A percentile compares a stretch with the other conserved stretches of the same genome.
phyloP scores from a whole-genome alignment of 2,888 invertebrate species.

The Caenorhabditis plicata region DNA sequence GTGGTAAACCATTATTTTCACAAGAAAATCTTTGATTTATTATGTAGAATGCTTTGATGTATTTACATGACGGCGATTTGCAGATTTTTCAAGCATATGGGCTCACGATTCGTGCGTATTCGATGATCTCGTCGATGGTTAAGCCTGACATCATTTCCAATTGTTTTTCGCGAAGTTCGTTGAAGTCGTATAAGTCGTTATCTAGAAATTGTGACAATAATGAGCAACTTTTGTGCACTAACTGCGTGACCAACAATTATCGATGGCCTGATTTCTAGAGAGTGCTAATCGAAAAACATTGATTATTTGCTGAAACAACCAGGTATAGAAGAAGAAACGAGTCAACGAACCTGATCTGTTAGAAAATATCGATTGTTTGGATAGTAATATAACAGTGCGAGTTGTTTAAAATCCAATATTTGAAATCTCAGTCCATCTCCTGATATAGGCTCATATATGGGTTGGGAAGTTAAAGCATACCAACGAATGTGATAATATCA shows the following conservation, averaged over 20 bases:
- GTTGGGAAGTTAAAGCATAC: neutral
- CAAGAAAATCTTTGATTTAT: no score
- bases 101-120: constrained; percentile 23
- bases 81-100: constrained; percentile 1
- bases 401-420: constrained; percentile 13
- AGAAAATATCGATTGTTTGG: constrained; percentile 21
- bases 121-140: constrained; percentile 16
- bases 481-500: constrained; percentile 26
- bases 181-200: constrained; percentile 28
- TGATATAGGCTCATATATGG: neutral
- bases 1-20: no score
- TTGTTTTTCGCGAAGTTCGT: constrained; percentile 15
- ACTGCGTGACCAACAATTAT: constrained; percentile 27
- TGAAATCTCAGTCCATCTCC: constrained; percentile 19
- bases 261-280: constrained; percentile 16
- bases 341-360: constrained; percentile 10
- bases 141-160: constrained; percentile 19
- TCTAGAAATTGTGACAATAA: constrained; percentile 8
- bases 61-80: no score
- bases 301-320: constrained; percentile 10
- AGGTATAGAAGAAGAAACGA: neutral
- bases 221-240: neutral
- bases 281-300: constrained; percentile 20
- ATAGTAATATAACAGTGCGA: constrained; percentile 22
- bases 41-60: no score